phyloP scores from a whole-genome alignment of 2,888 invertebrate genomes.

The Volucella inflata region DNA sequence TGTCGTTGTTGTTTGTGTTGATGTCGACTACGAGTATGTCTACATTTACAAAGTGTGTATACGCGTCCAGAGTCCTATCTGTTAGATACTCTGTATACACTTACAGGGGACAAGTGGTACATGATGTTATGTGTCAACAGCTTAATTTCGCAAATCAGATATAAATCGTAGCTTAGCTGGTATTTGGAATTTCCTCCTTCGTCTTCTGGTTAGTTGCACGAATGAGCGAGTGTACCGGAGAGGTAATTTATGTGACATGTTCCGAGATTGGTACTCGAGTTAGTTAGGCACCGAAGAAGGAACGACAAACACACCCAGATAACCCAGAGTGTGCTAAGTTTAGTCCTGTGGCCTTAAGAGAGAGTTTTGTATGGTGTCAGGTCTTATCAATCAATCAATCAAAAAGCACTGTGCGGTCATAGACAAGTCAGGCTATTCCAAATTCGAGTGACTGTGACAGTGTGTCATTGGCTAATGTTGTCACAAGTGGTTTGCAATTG shows the following conservation, averaged over 20 bases:
- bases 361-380: slow-evolving; percentile 73
- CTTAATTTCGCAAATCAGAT: slow-evolving; percentile 81
- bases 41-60: slow-evolving; percentile 54
- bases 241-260: slow-evolving; percentile 72
- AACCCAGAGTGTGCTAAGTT: background rate
- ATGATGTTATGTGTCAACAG: slow-evolving; percentile 84
- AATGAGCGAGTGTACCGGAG: slow-evolving; percentile 50
- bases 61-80: slow-evolving; percentile 66
- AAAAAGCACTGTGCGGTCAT: slow-evolving; percentile 40
- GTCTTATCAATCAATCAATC: slow-evolving; percentile 75
- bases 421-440: slow-evolving; percentile 54
- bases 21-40: slow-evolving; percentile 14
- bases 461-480: slow-evolving; percentile 48
- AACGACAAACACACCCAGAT: slow-evolving; percentile 32
- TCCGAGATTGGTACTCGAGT: slow-evolving; percentile 65
- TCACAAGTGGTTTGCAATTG: slow-evolving; percentile 65
- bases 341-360: slow-evolving; percentile 44
- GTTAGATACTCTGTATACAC: slow-evolving; percentile 57
- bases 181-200: slow-evolving; percentile 55
- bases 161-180: slow-evolving; percentile 73
- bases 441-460: slow-evolving; percentile 3
- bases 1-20: slow-evolving; percentile 48
- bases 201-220: slow-evolving; percentile 23
- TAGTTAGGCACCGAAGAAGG: slow-evolving; percentile 56
- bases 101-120: slow-evolving; percentile 81